Base-by-base conservation (phyloP, 2,113 vertebrate species). In the Chitala chitala region DNA sequence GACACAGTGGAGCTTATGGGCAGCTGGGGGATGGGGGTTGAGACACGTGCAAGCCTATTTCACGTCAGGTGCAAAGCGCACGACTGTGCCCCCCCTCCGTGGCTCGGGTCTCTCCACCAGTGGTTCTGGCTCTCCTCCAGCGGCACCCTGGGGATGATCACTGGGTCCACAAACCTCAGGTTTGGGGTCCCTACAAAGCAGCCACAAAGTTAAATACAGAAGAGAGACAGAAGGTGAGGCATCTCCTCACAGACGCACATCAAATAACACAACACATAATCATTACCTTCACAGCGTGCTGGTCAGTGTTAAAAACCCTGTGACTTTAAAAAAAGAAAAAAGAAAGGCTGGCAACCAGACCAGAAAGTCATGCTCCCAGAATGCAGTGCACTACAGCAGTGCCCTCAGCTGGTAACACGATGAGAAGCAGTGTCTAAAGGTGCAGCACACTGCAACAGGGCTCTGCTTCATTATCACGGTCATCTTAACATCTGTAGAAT, bases 91-190 rank as follows among this genome's bases (percentile, higher is more conserved):
- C 78, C 83, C 85, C 82, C 83, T 78, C 59, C 86, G 80, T 53
- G 88, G 83, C 69, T 87, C 84, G 71, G 79, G 15, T 80, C 86
- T 71, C 3, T 88, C 89, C 86, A 85, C 81, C 72, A 75, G 83
- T 79, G 86, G 82, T 26, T 81, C 78, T 78, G 82, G 78, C 73
- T 91, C 90, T 89, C 86, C 88, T 90, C 89, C 91, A 86, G 84
- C 63, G 82, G 90, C 87, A 87, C 89, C 86, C 82, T 85, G 84
- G 89, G 89, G 83, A 89, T 87, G 89, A 92, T 89, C 82, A 87
- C 84, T 74, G 88, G 88, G 77, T 87, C 88, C 83, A 83, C 90
- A 86, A 80, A 83, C 65, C 78, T 90, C 86, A 51, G 87, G 86
- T 17, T 89, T 79, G 86, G 82, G 82, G 80, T 87, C 89, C 84